Base-by-base conservation (phyloP, 2,797 vertebrate species). In the Sebastes umbrosus region DNA sequence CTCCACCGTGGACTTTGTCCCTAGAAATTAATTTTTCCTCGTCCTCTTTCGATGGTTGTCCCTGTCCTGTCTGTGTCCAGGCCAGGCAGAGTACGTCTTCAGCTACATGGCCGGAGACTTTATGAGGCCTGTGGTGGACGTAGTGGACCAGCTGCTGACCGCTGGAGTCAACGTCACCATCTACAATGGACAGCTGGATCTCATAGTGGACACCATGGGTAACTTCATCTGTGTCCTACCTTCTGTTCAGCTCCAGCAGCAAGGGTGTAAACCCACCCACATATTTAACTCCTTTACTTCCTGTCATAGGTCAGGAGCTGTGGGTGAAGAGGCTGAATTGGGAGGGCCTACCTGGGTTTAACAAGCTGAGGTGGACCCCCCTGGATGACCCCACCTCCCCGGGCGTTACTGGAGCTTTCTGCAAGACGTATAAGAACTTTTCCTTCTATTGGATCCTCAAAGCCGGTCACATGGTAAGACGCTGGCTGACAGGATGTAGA, bases 181-280 rank as follows among this genome's bases (percentile, higher is more conserved):
- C 73, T 99, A 99, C 77, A 99, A 99, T 0, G 98, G 98, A n/a
- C 98, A 99, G 90, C 95, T 99, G 73, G 98, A 99, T 88, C 97
- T 99, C 78, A 99, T 99, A 0, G 98, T 99, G 93, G 97, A 98
- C 94, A 99, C 98, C 14, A 95, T 99, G 80, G 98, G 98, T 99
- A 95, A 73, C 11, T 10, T 2, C 10, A 25, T 68, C 25, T 0
- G 7, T 6, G 4, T 25, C 2, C 29, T 22, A 0, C 22, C 27
- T n/a, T 14, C 14, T 18, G 4, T 32, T 54, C 43, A 22, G 27
- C 34, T 31, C 14, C 10, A 18, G 43, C 32, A 25, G 10, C n/a
- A 5, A 43, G 9, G 24, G 24, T n/a, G 46, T 50, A 12, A 50
- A 50, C 46, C 46, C 18, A 50, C 12, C 6, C 46, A 7, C 16